Evolutionary conservation across 1,140 invertebrate species (phyloP), one percentile per base, ranked within the genome.

Genomic region (Trichoplusia ni): DNA sequence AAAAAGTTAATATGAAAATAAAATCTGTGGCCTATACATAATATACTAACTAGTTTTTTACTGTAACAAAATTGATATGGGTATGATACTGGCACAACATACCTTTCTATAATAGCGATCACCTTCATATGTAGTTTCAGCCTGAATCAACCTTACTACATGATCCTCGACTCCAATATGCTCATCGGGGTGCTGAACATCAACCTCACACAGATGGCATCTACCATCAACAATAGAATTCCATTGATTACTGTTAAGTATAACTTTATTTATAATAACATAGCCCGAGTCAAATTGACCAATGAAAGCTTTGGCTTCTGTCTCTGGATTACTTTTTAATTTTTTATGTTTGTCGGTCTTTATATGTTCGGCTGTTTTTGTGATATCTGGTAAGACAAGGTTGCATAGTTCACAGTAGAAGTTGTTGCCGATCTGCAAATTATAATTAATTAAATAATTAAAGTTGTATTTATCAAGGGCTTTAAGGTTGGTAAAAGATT

Each of bases 401-500:
- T 86, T 86, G 21, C 83, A 86, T 21, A 73, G 14, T 70, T 72
- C 76, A 64, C 83, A 86, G 46, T 81, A 86, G 42, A 68, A 84
- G 4, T 62, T 23, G 4, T 75, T 44, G 11, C 33, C 51, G 33
- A 82, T 64, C 79, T 82, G 67, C 47, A 74, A 53, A 2, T 1
- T 5, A 49, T 19, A 14, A 51, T 2, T 8, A 27, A 6, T 49
- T 46, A 19, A n/a, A n/a, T n/a, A n/a, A n/a, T n/a, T n/a, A n/a
- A n/a, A n/a, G n/a, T n/a, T n/a, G n/a, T n/a, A n/a, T n/a, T n/a
- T n/a, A n/a, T n/a, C n/a, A n/a, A n/a, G n/a, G n/a, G n/a, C n/a
- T n/a, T n/a, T n/a, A n/a, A n/a, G n/a, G n/a, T n/a, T n/a, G n/a
- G n/a, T n/a, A n/a, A n/a, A n/a, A n/a, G n/a, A n/a, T n/a, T n/a